Evolutionary conservation across 2,797 vertebrate genomes (phyloP), one percentile per base, ranked within the genome.

Genomic region (Toxotes lorentzi): DNA sequence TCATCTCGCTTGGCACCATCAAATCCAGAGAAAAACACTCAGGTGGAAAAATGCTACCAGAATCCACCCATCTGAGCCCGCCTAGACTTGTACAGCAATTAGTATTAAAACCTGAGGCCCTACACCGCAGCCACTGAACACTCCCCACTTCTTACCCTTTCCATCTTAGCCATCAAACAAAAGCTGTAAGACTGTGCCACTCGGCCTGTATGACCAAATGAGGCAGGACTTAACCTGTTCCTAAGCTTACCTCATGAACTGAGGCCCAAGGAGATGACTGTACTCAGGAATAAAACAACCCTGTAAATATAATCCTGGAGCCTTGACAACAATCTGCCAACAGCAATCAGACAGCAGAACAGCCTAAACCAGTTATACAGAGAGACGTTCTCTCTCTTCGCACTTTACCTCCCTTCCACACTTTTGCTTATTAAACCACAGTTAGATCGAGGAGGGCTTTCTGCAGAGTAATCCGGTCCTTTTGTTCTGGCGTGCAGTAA

Each of bases 341-440:
- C 79, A 83, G 78, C 67, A 59, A 38, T 89, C 79, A 77, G 75
- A 81, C 69, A 62, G 79, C 79, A 84, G 74, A 95, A 95, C 93
- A 86, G 83, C 90, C 88, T 86, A 17, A 93, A 94, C 93, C 93
- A 90, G 94, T 95, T 93, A 57, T 65, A 81, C 91, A 81, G 72
- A 82, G 67, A 81, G 35, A 73, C 21, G 19, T 16, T 56, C 30
- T 74, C 30, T 74, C 58, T 51, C 53, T 50, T 43, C 2, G 13
- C 54, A 32, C 48, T 65, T 57, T 40, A 17, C 53, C 61, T 64
- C 45, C 41, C 21, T 17, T 58, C 12, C 23, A 50, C 32, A 69
- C 73, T 30, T 48, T 30, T 65, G 40, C 51, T 83, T 72, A 50
- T 85, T 80, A 76, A 76, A 83, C 70, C 54, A 47, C 70, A 64